Evolutionary conservation across 2,888 invertebrate species (phyloP).

Genomic region (Lapara coniferarum): DNA sequence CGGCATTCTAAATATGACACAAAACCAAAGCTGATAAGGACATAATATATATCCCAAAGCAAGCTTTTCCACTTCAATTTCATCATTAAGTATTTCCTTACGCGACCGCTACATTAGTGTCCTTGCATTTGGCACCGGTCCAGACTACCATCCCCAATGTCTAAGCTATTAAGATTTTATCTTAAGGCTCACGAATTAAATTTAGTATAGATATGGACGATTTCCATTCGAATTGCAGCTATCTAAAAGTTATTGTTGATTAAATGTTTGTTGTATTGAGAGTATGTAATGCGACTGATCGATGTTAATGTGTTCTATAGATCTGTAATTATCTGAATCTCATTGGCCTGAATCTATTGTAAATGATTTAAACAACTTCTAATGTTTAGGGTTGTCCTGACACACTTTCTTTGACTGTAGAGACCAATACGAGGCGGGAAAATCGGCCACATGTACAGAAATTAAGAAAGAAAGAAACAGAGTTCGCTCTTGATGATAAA

Average conservation of each 20-base stretch:
- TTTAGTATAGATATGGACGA: slow-evolving; percentile 22
- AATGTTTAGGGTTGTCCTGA: no score
- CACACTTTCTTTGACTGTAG: no score
- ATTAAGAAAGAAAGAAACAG: no score
- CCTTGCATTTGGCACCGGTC: slow-evolving; percentile 26
- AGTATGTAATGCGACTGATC: neutral
- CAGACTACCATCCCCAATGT: slow-evolving; percentile 1
- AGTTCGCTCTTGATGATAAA: no score
- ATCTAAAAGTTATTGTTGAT: neutral
- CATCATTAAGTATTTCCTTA: slow-evolving; percentile 23
- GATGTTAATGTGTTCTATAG: no score
- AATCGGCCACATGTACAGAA: no score
- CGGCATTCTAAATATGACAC: neutral
- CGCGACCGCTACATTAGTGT: slow-evolving; percentile 23
- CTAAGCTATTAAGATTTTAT: slow-evolving; percentile 30
- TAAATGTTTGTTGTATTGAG: neutral
- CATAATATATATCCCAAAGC: slow-evolving; percentile 1
- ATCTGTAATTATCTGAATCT: no score
- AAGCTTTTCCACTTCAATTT: slow-evolving; percentile 19
- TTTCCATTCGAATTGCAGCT: slow-evolving; percentile 4
- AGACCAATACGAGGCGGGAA: no score
- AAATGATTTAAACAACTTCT: no score
- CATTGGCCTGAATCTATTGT: no score
- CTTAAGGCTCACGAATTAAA: slow-evolving; percentile 25
- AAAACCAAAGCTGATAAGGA: neutral